phyloP scores from a whole-genome alignment of 2,113 vertebrate species.

The Antechinus stuartii region DNA sequence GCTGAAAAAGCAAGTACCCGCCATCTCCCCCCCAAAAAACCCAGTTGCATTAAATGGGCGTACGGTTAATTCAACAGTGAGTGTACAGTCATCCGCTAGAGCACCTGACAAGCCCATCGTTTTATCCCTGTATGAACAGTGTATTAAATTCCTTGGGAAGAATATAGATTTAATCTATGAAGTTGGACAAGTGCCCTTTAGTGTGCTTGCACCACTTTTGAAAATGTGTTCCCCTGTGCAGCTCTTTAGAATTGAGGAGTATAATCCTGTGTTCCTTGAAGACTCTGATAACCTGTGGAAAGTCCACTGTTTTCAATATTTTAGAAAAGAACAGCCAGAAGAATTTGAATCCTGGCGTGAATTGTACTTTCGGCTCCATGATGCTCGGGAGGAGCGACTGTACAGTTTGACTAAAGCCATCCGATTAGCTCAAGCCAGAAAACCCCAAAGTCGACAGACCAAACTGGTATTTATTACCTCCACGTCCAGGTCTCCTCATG shows the following conservation, averaged over 20 bases:
- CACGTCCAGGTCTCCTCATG: slow-evolving; percentile 89
- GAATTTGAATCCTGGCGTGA: slow-evolving; percentile 94
- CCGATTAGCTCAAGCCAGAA: slow-evolving; percentile 93
- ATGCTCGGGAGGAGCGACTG: slow-evolving; percentile 88
- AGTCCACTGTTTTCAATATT: slow-evolving; percentile 91
- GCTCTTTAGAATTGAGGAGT: slow-evolving; percentile 91
- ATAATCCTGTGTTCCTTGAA: slow-evolving; percentile 90
- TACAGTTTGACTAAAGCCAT: slow-evolving; percentile 91
- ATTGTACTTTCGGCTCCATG: slow-evolving; percentile 90
- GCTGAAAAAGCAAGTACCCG: neutral
- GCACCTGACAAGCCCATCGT: fast-evolving
- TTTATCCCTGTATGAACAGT: neutral
- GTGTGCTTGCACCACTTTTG: slow-evolving; percentile 91
- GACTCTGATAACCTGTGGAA: slow-evolving; percentile 93
- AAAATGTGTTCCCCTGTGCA: slow-evolving; percentile 93
- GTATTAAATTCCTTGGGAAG: neutral
- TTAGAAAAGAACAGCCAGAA: slow-evolving; percentile 88
- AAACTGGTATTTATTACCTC: slow-evolving; percentile 93
- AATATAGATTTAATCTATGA: neutral
- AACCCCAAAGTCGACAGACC: slow-evolving; percentile 93
- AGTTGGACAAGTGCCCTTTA: slow-evolving; percentile 29
- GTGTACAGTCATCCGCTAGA: neutral
- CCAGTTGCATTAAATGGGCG: neutral
- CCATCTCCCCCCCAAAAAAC: neutral
- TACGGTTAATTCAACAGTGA: neutral